Percentiles rank a stretch among this genome's conserved stretches.
These are phyloP conservation scores for Poeciliopsis turneri DNA, from an alignment of 2,797 vertebrate species.

Conservation along the genomic window DNA sequence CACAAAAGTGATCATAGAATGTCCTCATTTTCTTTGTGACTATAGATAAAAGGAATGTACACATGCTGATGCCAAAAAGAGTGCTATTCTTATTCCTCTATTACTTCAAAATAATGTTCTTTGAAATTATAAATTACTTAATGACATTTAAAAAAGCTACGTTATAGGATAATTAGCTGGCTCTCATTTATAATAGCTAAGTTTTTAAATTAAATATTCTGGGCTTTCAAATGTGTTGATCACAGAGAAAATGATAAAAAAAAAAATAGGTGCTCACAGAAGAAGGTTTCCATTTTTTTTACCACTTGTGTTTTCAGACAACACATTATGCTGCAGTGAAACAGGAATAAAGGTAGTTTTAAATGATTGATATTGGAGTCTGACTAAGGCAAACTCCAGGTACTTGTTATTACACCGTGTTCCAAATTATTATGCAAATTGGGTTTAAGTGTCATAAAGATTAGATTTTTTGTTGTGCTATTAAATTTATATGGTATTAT, in stretches of 20 bases:
- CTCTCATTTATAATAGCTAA: neutral
- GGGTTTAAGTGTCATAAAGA: too few species aligned
- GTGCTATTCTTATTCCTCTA: neutral
- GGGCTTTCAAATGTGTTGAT: neutral
- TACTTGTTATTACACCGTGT: neutral
- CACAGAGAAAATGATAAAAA: neutral
- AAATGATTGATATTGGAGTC: neutral
- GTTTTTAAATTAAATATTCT: neutral
- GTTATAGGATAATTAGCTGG: neutral
- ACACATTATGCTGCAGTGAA: neutral
- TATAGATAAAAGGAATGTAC: neutral
- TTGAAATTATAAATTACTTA: neutral
- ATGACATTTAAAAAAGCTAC: neutral
- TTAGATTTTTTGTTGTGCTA: too few species aligned
- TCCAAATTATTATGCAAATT: too few species aligned
- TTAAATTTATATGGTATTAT: too few species aligned
- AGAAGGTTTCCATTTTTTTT: neutral
- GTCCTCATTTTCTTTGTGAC: neutral
- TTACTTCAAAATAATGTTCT: neutral
- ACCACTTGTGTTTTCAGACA: neutral
- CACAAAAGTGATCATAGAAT: neutral
- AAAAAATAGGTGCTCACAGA: neutral
- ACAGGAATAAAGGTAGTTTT: neutral
- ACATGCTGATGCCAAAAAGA: neutral
- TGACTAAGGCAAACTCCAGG: neutral